Conservation (phyloP, 1,140 invertebrate species). For the Hypsibius dujardini region DNA sequence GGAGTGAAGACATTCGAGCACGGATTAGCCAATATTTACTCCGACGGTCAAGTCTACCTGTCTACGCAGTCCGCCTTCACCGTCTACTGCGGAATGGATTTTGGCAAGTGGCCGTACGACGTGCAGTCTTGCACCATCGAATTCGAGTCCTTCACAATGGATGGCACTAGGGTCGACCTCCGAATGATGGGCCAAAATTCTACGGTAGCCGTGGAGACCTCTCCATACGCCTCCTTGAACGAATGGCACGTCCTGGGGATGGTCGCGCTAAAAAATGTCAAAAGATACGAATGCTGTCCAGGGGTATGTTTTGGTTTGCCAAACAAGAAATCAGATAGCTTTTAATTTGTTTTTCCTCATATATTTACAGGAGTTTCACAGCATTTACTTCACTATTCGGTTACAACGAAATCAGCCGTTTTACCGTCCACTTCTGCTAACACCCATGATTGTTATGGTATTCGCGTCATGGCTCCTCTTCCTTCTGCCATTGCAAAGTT, state of each 20-base stretch:
- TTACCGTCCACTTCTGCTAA: neutral
- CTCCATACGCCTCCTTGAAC: neutral
- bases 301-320: neutral
- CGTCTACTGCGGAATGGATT: slow-evolving; percentile 13
- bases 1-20: slow-evolving; percentile 11
- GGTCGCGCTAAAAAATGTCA: neutral
- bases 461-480: slow-evolving; percentile 7
- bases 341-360: neutral
- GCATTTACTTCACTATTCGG: neutral
- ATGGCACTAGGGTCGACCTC: slow-evolving; percentile 39
- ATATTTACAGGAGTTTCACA: slow-evolving; percentile 8
- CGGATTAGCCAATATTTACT: neutral
- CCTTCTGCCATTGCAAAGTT: neutral
- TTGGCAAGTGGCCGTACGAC: slow-evolving; percentile 54
- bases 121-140: slow-evolving; percentile 98
- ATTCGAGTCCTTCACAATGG: slow-evolving; percentile 97
- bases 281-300: slow-evolving; percentile 2
- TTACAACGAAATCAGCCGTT: neutral
- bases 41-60: neutral
- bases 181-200: neutral
- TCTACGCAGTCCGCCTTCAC: slow-evolving; percentile 3
- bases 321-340: neutral
- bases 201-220: neutral
- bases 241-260: slow-evolving; percentile 3
- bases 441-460: neutral